These are phyloP conservation scores for Phrynocephalus versicolor DNA, from an alignment of 2,113 vertebrate species.

Conservation along the genomic window DNA sequence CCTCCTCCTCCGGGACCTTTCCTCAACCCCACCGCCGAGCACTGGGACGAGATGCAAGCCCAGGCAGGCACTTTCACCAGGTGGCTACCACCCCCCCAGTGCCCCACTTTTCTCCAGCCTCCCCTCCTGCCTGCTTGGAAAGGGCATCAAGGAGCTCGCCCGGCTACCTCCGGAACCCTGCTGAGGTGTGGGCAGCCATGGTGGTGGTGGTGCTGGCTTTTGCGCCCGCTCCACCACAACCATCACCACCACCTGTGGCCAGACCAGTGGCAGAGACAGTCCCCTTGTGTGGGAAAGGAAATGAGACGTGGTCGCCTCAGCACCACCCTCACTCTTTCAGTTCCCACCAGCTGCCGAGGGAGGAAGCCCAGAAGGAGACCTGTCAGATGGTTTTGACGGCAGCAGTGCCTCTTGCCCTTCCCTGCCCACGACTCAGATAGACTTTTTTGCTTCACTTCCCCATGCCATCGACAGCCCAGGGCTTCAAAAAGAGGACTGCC, in stretches of 20 bases:
- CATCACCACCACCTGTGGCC: not conserved
- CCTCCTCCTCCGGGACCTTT: not conserved
- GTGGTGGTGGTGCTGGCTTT: too few species aligned
- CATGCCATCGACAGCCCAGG: too few species aligned
- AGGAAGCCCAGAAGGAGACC: not conserved
- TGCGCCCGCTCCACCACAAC: too few species aligned
- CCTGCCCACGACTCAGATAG: too few species aligned
- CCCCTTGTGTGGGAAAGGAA: not conserved
- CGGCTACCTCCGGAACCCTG: too few species aligned
- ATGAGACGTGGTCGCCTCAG: constrained; percentile 7
- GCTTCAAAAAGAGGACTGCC: too few species aligned
- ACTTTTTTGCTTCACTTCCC: too few species aligned
- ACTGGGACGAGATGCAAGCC: not conserved
- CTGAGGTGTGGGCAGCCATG: constrained; percentile 34
- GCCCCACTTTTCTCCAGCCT: too few species aligned
- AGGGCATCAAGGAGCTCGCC: not conserved
- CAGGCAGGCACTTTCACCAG: not conserved
- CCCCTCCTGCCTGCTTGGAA: not conserved
- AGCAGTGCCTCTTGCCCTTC: too few species aligned
- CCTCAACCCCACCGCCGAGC: not conserved
- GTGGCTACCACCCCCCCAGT: too few species aligned
- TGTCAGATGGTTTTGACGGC: not conserved
- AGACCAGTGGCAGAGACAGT: too few species aligned
- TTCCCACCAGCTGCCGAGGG: not conserved
- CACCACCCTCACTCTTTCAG: not conserved